phyloP scores from a whole-genome alignment of 2,113 vertebrate genomes.

The Gallinago jamesoni region DNA sequence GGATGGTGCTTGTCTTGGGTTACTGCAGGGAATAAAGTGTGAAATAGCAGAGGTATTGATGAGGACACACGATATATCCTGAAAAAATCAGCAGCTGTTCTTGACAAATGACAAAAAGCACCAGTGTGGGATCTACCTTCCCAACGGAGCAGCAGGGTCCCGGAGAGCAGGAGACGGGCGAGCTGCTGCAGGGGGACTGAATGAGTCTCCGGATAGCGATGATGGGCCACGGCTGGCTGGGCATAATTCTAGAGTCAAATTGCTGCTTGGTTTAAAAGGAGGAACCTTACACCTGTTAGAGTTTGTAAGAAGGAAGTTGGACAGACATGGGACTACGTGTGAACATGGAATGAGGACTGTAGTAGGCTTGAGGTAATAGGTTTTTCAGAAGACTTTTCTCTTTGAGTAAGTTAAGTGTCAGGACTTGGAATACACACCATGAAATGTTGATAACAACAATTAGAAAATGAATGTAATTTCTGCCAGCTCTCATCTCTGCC shows the following conservation, averaged over 20 bases:
- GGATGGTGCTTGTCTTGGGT: not conserved
- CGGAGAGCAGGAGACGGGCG: not conserved
- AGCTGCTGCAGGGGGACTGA: not conserved
- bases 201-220: fast-evolving
- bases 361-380: not conserved
- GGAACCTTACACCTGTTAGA: not conserved
- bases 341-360: not conserved
- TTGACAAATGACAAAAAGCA: not conserved
- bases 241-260: fast-evolving
- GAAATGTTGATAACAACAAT: not conserved
- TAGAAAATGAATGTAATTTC: not conserved
- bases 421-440: not conserved
- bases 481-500: not conserved
- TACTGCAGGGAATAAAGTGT: constrained; percentile 20
- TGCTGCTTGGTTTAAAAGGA: not conserved
- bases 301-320: not conserved
- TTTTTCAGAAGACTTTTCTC: not conserved
- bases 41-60: constrained; percentile 37
- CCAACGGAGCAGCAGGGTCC: not conserved
- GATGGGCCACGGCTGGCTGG: not conserved
- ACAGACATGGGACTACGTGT: fast-evolving
- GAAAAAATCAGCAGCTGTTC: constrained; percentile 52
- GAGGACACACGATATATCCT: not conserved
- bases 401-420: not conserved
- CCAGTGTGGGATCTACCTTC: not conserved